These are phyloP conservation scores for Sphaerodactylus townsendi DNA, from an alignment of 2,113 vertebrate species.

Conservation along the genomic window DNA sequence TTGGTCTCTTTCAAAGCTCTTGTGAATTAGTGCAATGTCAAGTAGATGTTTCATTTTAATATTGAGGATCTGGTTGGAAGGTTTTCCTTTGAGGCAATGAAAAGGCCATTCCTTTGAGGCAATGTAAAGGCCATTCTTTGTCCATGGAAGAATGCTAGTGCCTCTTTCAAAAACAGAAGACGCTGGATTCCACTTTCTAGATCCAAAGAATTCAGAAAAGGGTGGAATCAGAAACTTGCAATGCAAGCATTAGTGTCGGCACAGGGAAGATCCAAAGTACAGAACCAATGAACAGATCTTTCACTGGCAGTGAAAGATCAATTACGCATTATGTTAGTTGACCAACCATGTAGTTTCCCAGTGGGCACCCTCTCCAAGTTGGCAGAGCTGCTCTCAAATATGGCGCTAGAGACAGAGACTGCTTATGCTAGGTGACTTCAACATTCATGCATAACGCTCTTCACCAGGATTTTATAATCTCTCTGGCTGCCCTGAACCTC, in stretches of 20 bases:
- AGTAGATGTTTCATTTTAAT: neutral
- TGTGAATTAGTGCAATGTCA: neutral
- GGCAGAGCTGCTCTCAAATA: too few species aligned
- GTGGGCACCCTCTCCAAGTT: too few species aligned
- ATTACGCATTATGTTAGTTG: too few species aligned
- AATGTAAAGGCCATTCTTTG: too few species aligned
- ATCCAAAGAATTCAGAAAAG: neutral
- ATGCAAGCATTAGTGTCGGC: neutral
- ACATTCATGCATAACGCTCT: too few species aligned
- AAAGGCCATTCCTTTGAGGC: too few species aligned
- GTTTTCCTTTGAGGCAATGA: neutral
- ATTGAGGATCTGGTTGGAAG: neutral
- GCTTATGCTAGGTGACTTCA: too few species aligned
- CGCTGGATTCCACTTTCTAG: neutral
- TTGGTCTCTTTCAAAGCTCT: neutral
- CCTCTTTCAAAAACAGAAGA: neutral
- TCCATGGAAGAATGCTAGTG: neutral
- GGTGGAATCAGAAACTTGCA: too few species aligned
- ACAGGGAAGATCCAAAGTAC: neutral
- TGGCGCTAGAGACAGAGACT: too few species aligned
- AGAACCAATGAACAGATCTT: neutral
- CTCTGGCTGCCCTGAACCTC: too few species aligned
- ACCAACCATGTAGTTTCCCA: too few species aligned
- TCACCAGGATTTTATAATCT: too few species aligned
- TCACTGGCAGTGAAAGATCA: neutral